These are phyloP conservation scores for Phyllostomus discolor DNA, from an alignment of 2,113 vertebrate genomes.

Conservation along the genomic window DNA sequence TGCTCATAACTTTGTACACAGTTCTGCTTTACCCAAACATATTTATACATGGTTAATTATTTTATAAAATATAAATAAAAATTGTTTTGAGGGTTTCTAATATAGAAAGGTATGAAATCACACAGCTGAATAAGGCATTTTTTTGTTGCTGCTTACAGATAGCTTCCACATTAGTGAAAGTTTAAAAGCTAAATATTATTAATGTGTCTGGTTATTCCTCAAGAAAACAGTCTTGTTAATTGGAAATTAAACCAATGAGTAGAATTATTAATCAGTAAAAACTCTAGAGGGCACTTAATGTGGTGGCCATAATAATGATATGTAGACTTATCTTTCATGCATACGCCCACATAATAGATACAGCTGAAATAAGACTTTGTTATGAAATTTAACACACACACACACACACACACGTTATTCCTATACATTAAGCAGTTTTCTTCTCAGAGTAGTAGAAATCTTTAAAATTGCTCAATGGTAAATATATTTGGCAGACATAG, in stretches of 20 bases:
- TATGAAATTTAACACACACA: neutral
- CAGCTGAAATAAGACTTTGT: neutral
- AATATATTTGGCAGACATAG: neutral
- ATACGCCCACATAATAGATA: neutral
- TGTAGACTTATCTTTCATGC: neutral
- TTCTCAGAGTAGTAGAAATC: neutral
- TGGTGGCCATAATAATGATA: neutral
- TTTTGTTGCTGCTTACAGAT: neutral
- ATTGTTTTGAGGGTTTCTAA: slow-evolving; percentile 4
- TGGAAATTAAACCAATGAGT: slow-evolving; percentile 13
- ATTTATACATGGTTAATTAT: slow-evolving; percentile 5
- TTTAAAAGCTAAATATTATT: neutral
- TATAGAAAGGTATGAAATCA: neutral
- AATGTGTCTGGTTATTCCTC: neutral
- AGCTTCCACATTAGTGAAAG: neutral
- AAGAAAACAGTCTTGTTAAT: neutral
- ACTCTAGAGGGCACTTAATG: neutral
- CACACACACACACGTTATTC: neutral
- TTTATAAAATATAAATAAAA: slow-evolving; percentile 14
- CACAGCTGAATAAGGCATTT: neutral
- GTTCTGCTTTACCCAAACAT: neutral
- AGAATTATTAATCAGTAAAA: neutral
- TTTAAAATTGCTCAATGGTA: neutral
- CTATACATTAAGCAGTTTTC: neutral
- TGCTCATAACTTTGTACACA: neutral